A percentile compares a stretch with the other conserved stretches of the same genome.
Conservation (phyloP, 30 jellyfish, hydroid and myxozoan species). For the Thelohanellus kitauei region DNA sequence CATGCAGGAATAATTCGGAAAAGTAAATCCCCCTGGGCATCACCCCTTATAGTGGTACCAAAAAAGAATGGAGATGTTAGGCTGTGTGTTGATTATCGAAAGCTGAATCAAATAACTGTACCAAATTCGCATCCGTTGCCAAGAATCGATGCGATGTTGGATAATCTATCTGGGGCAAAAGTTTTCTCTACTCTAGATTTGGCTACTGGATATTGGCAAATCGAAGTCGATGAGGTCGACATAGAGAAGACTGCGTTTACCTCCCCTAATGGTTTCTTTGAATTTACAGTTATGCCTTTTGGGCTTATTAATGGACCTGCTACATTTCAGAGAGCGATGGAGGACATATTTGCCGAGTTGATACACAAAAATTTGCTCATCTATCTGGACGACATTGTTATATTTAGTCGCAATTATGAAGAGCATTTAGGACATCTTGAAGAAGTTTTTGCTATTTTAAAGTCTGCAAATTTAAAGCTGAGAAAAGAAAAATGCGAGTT, state of each 20-base stretch:
- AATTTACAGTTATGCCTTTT: slow-evolving; percentile 11
- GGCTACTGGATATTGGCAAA: slow-evolving; percentile 15
- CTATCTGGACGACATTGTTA: slow-evolving; percentile 15
- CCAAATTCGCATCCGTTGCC: slow-evolving; percentile 19
- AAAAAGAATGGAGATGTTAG: slow-evolving; percentile 16
- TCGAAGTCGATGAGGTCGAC: slow-evolving; percentile 6
- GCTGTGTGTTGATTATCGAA: slow-evolving; percentile 13
- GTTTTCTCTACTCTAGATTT: slow-evolving; percentile 10
- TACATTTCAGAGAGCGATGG: slow-evolving; percentile 21
- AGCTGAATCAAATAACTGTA: slow-evolving; percentile 5
- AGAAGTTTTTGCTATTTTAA: slow-evolving; percentile 4
- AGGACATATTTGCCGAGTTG: slow-evolving; percentile 10
- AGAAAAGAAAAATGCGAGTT: slow-evolving; percentile 10
- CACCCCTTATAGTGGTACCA: slow-evolving; percentile 13
- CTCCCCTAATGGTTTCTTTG: too few species aligned
- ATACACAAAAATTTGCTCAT: slow-evolving; percentile 12
- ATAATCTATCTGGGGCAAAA: slow-evolving; percentile 7
- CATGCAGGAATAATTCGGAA: slow-evolving; percentile 12
- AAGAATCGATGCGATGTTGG: slow-evolving; percentile 10
- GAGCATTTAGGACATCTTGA: slow-evolving; percentile 9
- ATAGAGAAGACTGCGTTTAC: too few species aligned
- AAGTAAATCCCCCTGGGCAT: slow-evolving; percentile 12
- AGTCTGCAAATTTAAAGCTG: slow-evolving; percentile 5
- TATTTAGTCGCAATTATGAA: slow-evolving; percentile 1
- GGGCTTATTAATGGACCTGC: slow-evolving; percentile 21